Evolutionary conservation across 92 coral and sea anemone genomes (phyloP), one percentile per base, ranked within the genome.

Genomic region (Metridium senile): DNA sequence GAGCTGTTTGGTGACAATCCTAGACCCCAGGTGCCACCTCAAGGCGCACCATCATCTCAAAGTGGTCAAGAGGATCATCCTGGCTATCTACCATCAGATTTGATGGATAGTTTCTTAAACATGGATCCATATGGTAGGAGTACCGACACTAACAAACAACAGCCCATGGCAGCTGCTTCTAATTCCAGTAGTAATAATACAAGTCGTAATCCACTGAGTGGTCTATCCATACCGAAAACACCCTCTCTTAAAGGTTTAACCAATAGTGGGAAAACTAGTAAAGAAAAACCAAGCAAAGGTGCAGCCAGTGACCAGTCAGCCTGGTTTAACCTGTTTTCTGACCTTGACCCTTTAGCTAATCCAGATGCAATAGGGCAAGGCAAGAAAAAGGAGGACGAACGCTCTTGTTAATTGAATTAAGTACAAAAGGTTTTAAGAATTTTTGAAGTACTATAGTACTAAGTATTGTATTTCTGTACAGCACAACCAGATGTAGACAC

Each of bases 341-440:
- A 95, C 79, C 81, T 95, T 32, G 99, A 95, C 85, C 99, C 99
- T 0, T 70, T 95, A 31, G 93, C 99, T 22, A 95, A 95, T 84
- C 99, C 99, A 26, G 99, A 95, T 61, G 99, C 99, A 10, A 84
- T 95, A 30, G 99, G 95, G 26, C 83, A 89, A 66, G 93, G 91
- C 30, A 93, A 89, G 64, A 86, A 82, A 70, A 84, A 87, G 62
- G 89, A 88, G 29, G 99, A 95, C 56, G 99, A 90, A 29, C 67
- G 84, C n/a, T 67, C 84, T 25, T 79, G 84, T 73, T 73, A 58
- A 58, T 63, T 63, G 43, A 28, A 63, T 3, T 29, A 1, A 16
- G 1, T 16, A 28, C 66, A 2, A 13, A 4, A 39, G 13, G 6
- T 39, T 39, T 4, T 39, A 39, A 4, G 49, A 39, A 39, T 39